These are phyloP conservation scores for Aurelia sp. DNA, from an alignment of 30 jellyfish, hydroid and myxozoan species.

Conservation along the genomic window DNA sequence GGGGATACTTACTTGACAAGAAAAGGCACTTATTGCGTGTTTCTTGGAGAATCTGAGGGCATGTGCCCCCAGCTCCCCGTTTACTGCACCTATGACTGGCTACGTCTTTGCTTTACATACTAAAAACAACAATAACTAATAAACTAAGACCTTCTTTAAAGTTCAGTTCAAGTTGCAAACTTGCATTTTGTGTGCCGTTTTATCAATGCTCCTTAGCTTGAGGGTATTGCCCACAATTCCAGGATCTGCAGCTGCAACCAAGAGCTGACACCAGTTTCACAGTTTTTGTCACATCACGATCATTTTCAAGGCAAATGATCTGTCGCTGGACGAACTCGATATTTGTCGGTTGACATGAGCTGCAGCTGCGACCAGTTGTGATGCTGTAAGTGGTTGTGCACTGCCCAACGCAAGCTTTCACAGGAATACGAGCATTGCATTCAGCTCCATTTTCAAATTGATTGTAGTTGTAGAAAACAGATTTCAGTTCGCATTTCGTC, in stretches of 20 bases:
- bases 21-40: too few relatives aligned
- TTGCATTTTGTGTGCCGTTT: too few relatives aligned
- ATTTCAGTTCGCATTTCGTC: neutral
- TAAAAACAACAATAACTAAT: too few relatives aligned
- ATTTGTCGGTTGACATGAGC: conserved; percentile 12
- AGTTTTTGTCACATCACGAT: neutral
- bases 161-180: too few relatives aligned
- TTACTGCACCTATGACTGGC: too few relatives aligned
- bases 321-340: neutral
- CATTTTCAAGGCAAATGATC: conserved; percentile 2
- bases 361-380: conserved; percentile 16
- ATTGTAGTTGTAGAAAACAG: conserved; percentile 3
- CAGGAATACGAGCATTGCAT: conserved; percentile 11
- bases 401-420: conserved; percentile 17
- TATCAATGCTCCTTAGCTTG: neutral
- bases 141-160: too few relatives aligned
- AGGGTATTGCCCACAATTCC: neutral
- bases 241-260: neutral
- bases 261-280: conserved; percentile 1
- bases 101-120: too few relatives aligned
- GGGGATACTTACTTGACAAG: too few relatives aligned
- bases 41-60: too few relatives aligned
- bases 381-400: neutral
- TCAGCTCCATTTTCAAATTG: neutral
- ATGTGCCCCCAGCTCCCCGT: too few relatives aligned